Evolutionary conservation across 1,140 invertebrate species (phyloP).

Genomic region (Rhopalosiphum maidis): DNA sequence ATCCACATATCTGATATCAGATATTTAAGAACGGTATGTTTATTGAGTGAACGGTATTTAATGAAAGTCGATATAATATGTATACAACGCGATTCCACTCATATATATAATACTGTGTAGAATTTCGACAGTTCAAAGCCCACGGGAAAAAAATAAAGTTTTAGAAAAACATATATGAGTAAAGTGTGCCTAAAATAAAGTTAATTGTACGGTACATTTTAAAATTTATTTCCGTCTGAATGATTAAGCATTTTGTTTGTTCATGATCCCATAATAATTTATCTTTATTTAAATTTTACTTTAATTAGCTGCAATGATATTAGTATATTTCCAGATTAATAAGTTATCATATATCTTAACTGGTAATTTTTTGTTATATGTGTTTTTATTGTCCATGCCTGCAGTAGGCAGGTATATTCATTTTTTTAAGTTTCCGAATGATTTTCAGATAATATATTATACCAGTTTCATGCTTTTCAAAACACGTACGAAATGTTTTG

Average conservation of each 20-base stretch:
- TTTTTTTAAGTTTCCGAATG: not conserved
- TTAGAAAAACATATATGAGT: not conserved
- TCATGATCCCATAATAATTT: not conserved
- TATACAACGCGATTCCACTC: not conserved
- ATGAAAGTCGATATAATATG: not conserved
- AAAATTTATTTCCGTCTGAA: not conserved
- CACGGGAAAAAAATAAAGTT: not conserved
- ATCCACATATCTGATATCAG: not conserved
- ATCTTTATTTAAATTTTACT: not conserved
- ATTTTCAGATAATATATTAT: not conserved
- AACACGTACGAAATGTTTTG: not conserved
- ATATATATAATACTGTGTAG: not conserved
- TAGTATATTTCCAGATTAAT: not conserved
- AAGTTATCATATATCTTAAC: no score
- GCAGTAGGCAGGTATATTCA: not conserved
- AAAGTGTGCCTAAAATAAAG: not conserved
- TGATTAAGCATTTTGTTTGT: not conserved
- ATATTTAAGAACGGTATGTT: not conserved
- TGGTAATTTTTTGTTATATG: no score
- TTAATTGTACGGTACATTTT: not conserved
- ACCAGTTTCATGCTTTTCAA: not conserved
- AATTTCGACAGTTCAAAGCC: not conserved
- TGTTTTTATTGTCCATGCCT: not conserved
- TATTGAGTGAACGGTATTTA: not conserved
- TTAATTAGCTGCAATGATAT: not conserved